Evolutionary conservation across 2,888 invertebrate species (phyloP), one percentile per base, ranked within the genome.

Genomic region (Operophtera brumata): DNA sequence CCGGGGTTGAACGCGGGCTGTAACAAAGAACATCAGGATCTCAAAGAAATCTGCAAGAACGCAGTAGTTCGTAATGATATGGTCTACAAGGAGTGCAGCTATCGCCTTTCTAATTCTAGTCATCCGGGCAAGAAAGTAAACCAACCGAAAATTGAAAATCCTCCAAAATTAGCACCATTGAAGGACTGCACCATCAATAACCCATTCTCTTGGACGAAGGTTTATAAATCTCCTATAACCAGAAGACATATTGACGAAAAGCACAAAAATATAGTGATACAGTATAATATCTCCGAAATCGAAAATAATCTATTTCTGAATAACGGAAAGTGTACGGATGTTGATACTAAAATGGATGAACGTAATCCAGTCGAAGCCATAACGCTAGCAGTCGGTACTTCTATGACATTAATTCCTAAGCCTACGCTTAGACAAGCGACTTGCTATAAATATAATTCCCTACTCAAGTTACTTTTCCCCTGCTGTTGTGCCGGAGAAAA

Each of bases 41-140:
- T 68, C 12, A 67, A 70, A 47, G 66, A 72, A 49, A 64, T 71
- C 13, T 65, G 66, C 8, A 45, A 65, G 14, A 75, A 70, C 57
- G 66, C 71, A 12, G 34, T 68, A 13, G 78, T 75, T 62, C 71
- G 75, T 34, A 71, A 69, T 45, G 63, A 71, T 54, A 70, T 68
- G 40, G 65, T 86, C 37, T 87, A 86, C 61, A 84, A 76, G 67
- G 77, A 80, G 12, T 88, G 86, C 59, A 78, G 78, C 60, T 80
- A 73, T 61, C 62, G 67, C 44, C 45, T 59, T 46, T 49, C 66
- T 14, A 11, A 41, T 35, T 61, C 62, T 6, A 64, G 61, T 49
- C 47, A 55, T 36, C 12, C 26, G 34, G 12, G 32, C 1, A 52
- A 53, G 47, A 51, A 46, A 55, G 51, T 7, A 47, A 52, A 40